A percentile compares a stretch with the other conserved stretches of the same genome.
Evolutionary conservation across 2,888 invertebrate genomes (phyloP).

Genomic region (Trachelus troglodyta): DNA sequence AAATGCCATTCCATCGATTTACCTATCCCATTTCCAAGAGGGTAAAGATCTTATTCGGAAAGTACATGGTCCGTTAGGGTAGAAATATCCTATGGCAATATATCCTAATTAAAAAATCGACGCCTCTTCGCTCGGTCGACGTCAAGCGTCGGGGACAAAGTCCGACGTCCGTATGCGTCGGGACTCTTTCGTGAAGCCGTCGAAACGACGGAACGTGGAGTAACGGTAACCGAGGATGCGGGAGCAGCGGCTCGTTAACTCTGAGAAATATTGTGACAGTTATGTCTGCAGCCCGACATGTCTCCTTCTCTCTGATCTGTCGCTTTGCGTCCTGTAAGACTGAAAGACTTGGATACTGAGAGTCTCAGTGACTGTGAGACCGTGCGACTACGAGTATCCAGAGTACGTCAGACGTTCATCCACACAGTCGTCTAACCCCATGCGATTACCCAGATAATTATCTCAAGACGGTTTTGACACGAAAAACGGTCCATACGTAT

Average conservation of each 20-base stretch:
- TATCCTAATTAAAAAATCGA: conserved; percentile 63
- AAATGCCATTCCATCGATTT: not conserved
- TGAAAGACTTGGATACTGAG: not conserved
- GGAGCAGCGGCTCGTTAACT: conserved; percentile 62
- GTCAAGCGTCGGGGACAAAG: conserved; percentile 31
- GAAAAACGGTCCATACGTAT: not conserved
- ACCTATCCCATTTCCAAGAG: not conserved
- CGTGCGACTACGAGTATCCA: not conserved
- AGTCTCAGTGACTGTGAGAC: not conserved
- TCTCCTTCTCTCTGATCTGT: conserved; percentile 58
- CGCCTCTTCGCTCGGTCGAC: conserved; percentile 59
- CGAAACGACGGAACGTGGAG: conserved; percentile 19
- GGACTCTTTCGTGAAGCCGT: not conserved
- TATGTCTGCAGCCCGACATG: conserved; percentile 56
- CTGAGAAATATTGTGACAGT: conserved; percentile 64
- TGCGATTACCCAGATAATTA: conserved; percentile 1
- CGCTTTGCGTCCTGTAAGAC: conserved; percentile 27
- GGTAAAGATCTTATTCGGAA: not conserved
- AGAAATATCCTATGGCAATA: conserved; percentile 28
- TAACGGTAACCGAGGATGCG: conserved; percentile 15
- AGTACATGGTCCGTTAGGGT: not conserved
- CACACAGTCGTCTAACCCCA: not conserved
- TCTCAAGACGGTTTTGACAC: not conserved
- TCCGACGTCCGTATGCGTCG: conserved; percentile 17
- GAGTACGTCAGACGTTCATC: not conserved